Percentiles rank a stretch among this genome's conserved stretches.
These are phyloP conservation scores for Anoncus sp. DNA, from an alignment of 2,888 invertebrate genomes.

Conservation along the genomic window DNA sequence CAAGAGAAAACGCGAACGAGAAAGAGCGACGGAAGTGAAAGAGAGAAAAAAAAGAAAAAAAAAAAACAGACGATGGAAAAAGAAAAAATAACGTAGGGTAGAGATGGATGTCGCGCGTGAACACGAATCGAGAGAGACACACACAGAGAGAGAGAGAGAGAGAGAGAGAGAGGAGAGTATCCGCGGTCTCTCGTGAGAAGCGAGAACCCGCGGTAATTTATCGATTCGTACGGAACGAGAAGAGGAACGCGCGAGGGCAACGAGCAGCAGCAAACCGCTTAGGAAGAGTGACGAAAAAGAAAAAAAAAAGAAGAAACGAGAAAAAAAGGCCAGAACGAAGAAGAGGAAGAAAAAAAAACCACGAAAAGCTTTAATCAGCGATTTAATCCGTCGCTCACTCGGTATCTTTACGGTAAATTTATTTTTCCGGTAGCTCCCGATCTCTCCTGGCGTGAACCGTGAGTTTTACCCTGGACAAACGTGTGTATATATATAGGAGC, in stretches of 20 bases:
- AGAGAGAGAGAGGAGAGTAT: conserved; percentile 52
- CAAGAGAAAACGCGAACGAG: conserved; percentile 53
- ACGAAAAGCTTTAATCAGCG: conserved; percentile 79
- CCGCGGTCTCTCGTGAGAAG: conserved; percentile 55
- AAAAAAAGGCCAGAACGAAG: too few relatives aligned
- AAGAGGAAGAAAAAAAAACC: conserved; percentile 25
- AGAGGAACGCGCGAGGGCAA: conserved; percentile 41
- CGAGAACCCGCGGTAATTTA: conserved; percentile 69
- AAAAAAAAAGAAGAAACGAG: too few relatives aligned
- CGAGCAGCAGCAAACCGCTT: conserved; percentile 31
- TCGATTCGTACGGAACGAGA: conserved; percentile 72
- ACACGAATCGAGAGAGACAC: conserved; percentile 55
- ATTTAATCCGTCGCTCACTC: conserved; percentile 77
- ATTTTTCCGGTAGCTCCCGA: conserved; percentile 77
- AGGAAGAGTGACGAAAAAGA: conserved; percentile 54
- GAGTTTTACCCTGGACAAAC: not conserved
- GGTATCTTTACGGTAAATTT: conserved; percentile 77
- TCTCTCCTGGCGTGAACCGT: conserved; percentile 40
- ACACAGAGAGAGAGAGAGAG: conserved; percentile 54
- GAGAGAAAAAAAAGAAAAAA: conserved; percentile 21
- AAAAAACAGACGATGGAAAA: not conserved
- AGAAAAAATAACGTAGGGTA: conserved; percentile 42
- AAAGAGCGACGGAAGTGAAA: conserved; percentile 38
- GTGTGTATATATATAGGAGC: too few relatives aligned
- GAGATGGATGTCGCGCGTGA: conserved; percentile 57